phyloP scores from a whole-genome alignment of 2,113 vertebrate genomes.

The Merops nubicus region DNA sequence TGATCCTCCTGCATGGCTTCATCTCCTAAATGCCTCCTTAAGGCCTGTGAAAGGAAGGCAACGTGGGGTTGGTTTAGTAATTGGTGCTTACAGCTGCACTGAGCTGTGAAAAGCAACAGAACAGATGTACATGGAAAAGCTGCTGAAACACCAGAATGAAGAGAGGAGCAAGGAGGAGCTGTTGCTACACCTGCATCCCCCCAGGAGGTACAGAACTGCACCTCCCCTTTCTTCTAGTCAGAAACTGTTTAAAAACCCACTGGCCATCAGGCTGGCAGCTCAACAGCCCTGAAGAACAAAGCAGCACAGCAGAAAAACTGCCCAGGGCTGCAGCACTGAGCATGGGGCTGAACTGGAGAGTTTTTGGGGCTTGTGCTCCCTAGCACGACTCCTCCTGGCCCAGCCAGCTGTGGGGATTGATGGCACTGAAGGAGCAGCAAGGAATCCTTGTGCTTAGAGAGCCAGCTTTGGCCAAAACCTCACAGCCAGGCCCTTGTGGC shows the following conservation, averaged over 20 bases:
- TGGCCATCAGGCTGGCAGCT: background rate
- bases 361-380: background rate
- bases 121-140: background rate
- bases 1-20: background rate
- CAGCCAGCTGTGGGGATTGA: fast-evolving
- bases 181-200: background rate
- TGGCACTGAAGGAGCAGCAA: background rate
- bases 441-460: background rate
- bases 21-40: background rate
- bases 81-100: background rate
- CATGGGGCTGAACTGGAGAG: too few species aligned
- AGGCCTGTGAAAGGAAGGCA: background rate
- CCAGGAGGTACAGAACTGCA: background rate
- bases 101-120: background rate
- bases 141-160: background rate
- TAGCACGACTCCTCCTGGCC: background rate
- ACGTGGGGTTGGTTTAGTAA: background rate
- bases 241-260: background rate
- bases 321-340: too few species aligned
- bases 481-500: fast-evolving
- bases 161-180: background rate
- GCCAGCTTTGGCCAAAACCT: background rate
- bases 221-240: background rate
- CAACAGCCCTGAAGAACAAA: background rate
- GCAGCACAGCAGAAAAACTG: background rate